Evolutionary conservation across 2,888 invertebrate genomes (phyloP), one percentile per base, ranked within the genome.

Genomic region (Callosobruchus maculatus): DNA sequence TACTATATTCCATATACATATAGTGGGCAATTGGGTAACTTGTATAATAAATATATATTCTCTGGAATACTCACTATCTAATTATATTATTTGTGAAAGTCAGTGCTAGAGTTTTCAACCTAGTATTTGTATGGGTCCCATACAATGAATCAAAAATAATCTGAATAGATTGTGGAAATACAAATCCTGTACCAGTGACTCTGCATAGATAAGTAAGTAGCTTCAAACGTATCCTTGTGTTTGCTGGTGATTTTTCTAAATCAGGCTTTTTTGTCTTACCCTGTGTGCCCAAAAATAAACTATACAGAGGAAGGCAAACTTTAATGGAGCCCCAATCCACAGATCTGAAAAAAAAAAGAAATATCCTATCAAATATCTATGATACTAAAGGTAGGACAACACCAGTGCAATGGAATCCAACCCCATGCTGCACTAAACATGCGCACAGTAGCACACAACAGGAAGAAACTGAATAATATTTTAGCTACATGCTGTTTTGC

Each of bases 71-170:
- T 68, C 88, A 95, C 95, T 93, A 92, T 84, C 92, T 91, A 70
- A 96, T 92, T 70, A 97, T 91, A 82, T 95, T 94, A 74, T 93
- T 90, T 18, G 95, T 91, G 87, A 95, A 96, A 85, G 94, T 93
- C 20, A 97, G 88, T 0, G 96, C 94, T 86, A 94, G 88, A 5
- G 92, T 92, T 81, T 95, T 94, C 75, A 97, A 90, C 80, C 95
- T 93, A 0, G 93, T 90, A 87, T 96, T 97, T 0, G 96, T 95
- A 81, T 93, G 94, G 2, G 90, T 90, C 30, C 96, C 96, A 86
- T 94, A 96, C 18, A 97, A 88, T 2, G 95, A 94, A 80, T 97
- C 96, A 86, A 97, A 97, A 72, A 97, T 92, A 67, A 94, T 93
- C 89, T 96, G 95, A 74, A 97, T 93, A 79, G 94, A 94, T 72